Conservation (phyloP, 2,113 vertebrate genomes). For the Oncorhynchus nerka region DNA sequence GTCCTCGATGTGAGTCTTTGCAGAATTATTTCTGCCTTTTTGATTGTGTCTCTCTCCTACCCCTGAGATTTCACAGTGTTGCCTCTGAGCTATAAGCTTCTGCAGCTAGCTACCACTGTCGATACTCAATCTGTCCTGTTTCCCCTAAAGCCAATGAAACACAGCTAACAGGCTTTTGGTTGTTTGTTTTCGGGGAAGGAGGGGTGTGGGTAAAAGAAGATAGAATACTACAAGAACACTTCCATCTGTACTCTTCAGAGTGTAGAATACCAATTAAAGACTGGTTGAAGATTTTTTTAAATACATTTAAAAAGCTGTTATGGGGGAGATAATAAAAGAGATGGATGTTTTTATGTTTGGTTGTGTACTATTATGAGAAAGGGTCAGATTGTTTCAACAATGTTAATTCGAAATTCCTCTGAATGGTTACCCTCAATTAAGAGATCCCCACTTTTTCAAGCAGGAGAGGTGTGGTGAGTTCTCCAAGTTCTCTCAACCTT, state of each 20-base stretch:
- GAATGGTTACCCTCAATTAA: too few species aligned
- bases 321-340: conserved; percentile 16
- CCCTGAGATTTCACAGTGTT: conserved; percentile 67
- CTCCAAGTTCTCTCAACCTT: background rate
- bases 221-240: background rate
- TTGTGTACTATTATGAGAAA: too few species aligned
- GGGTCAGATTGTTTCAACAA: too few species aligned
- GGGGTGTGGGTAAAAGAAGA: background rate
- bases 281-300: conserved; percentile 8
- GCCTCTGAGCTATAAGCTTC: conserved; percentile 70
- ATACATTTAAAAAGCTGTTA: conserved; percentile 32
- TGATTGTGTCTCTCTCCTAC: conserved; percentile 67
- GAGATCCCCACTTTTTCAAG: too few species aligned
- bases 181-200: conserved; percentile 51
- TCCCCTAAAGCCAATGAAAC: conserved; percentile 75
- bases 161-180: conserved; percentile 68
- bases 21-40: conserved; percentile 70
- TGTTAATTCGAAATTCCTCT: too few species aligned
- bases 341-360: background rate
- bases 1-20: conserved; percentile 67
- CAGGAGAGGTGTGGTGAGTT: too few species aligned
- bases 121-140: conserved; percentile 77
- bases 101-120: conserved; percentile 60
- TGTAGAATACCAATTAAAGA: background rate
- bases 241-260: background rate